phyloP scores from a whole-genome alignment of 1,140 invertebrate species.

The Anadara kagoshimensis region DNA sequence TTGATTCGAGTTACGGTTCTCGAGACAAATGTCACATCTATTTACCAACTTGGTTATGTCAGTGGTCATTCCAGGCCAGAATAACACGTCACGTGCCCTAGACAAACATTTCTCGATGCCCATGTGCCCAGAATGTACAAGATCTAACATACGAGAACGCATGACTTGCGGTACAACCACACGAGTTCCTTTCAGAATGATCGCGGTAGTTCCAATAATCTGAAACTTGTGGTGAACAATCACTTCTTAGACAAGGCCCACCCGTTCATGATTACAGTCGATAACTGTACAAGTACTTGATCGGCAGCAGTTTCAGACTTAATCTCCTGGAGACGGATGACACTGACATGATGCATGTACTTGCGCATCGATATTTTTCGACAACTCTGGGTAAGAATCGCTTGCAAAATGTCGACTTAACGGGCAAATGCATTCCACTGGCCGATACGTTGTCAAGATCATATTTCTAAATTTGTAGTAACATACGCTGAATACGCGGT shows the following conservation, averaged over 20 bases:
- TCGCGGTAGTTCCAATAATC: conserved; percentile 37
- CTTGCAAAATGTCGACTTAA: conserved; percentile 32
- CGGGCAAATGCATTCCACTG: conserved; percentile 46
- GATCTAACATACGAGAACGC: conserved; percentile 4
- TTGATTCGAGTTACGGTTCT: neutral
- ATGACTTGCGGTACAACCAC: conserved; percentile 29
- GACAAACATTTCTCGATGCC: neutral
- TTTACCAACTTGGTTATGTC: neutral
- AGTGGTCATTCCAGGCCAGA: neutral
- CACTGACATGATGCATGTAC: conserved; percentile 21
- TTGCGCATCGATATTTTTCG: conserved; percentile 22
- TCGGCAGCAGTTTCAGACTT: conserved; percentile 2
- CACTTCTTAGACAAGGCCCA: conserved; percentile 17
- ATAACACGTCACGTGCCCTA: neutral
- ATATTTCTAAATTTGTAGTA: conserved; percentile 38
- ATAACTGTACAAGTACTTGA: conserved; percentile 13
- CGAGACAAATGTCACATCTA: neutral
- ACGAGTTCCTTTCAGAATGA: conserved; percentile 41
- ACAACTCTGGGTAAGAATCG: conserved; percentile 18
- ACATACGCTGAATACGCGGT: conserved; percentile 48
- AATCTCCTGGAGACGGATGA: conserved; percentile 3
- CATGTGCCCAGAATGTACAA: neutral
- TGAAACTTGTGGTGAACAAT: conserved; percentile 15
- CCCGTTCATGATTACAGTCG: conserved; percentile 15
- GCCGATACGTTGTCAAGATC: conserved; percentile 53